phyloP scores from a whole-genome alignment of 64 coral and sea anemone species.

The Orbicella faveolata region DNA sequence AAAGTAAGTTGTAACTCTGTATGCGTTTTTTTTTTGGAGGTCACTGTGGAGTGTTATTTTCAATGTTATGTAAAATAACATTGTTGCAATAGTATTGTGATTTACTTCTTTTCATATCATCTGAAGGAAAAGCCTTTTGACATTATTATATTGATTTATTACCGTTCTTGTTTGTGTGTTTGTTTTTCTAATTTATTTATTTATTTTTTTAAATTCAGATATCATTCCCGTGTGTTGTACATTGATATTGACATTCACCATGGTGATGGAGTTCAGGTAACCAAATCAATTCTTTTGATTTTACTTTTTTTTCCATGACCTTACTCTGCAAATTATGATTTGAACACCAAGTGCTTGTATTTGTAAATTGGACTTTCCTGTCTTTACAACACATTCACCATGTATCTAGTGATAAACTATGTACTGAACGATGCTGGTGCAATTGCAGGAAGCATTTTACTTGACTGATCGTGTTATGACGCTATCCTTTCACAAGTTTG shows the following conservation, averaged over 20 bases:
- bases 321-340: not conserved
- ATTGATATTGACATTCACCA: slow-evolving; percentile 99
- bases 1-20: slow-evolving; percentile 70
- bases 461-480: slow-evolving; percentile 98
- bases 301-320: not conserved
- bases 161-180: not conserved
- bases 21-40: not conserved
- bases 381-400: too few species aligned
- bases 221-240: slow-evolving; percentile 91
- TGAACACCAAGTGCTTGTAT: too few species aligned
- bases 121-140: too few species aligned
- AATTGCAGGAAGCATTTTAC: slow-evolving; percentile 94
- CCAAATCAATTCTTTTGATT: not conserved
- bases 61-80: not conserved
- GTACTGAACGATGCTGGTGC: too few species aligned
- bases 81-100: too few species aligned
- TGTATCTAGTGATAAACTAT: too few species aligned
- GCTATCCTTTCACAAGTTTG: slow-evolving; percentile 98
- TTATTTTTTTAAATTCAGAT: slow-evolving; percentile 24
- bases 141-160: not conserved
- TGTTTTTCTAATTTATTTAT: not conserved
- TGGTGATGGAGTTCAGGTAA: slow-evolving; percentile 96
- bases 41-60: not conserved
- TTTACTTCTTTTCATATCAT: too few species aligned
- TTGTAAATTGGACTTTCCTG: too few species aligned